Evolutionary conservation across 2,888 invertebrate genomes (phyloP).

Genomic region (Zele albiditarsus): DNA sequence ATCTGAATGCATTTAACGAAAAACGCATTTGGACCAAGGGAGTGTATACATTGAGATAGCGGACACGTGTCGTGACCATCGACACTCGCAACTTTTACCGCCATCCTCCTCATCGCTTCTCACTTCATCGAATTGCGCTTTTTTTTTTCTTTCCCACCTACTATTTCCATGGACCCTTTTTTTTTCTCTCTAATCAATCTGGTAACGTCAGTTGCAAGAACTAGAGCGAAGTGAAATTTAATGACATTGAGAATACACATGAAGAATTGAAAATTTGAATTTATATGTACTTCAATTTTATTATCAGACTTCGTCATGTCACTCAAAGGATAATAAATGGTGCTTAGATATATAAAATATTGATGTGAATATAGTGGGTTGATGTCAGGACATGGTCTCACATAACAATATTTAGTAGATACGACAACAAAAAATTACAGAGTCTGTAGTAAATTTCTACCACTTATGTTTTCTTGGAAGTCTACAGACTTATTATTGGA

Average conservation of each 20-base stretch:
- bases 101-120: background rate
- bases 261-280: background rate
- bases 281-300: background rate
- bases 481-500: too few relatives aligned
- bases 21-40: constrained; percentile 53
- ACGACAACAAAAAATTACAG: too few relatives aligned
- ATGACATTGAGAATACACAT: background rate
- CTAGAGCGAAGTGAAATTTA: background rate
- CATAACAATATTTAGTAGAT: too few relatives aligned
- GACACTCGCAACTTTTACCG: constrained; percentile 39
- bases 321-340: too few relatives aligned
- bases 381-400: too few relatives aligned
- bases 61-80: constrained; percentile 53
- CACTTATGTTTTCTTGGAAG: too few relatives aligned
- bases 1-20: constrained; percentile 60
- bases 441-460: too few relatives aligned
- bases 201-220: background rate
- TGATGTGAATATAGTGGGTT: too few relatives aligned
- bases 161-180: background rate
- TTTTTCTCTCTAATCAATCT: background rate
- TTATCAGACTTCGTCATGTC: too few relatives aligned
- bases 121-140: background rate
- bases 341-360: too few relatives aligned
- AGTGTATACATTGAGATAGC: constrained; percentile 58
- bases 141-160: background rate